Evolutionary conservation across 2,888 invertebrate species (phyloP).

Genomic region (Acronicta psi): DNA sequence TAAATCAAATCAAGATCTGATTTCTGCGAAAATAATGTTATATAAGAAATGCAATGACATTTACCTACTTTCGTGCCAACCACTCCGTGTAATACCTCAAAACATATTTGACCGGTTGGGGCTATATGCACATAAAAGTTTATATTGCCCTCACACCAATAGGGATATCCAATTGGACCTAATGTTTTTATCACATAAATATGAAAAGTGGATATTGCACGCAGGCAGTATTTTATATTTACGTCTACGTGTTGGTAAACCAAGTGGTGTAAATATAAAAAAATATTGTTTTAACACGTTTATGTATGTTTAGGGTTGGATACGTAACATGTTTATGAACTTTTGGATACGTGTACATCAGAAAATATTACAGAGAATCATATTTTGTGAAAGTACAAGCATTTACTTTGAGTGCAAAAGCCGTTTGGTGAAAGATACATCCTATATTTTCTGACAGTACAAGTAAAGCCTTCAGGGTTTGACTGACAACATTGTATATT

Average conservation of each 20-base stretch:
- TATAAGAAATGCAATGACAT: constrained; percentile 40
- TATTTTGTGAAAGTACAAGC: constrained; percentile 29
- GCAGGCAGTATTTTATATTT: constrained; percentile 56
- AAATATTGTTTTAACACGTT: constrained; percentile 51
- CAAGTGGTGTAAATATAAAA: constrained; percentile 49
- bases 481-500: background rate
- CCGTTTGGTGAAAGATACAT: background rate
- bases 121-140: constrained; percentile 48
- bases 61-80: constrained; percentile 23
- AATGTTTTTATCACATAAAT: constrained; percentile 61
- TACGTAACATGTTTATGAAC: constrained; percentile 48
- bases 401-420: constrained; percentile 13
- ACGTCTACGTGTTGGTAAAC: constrained; percentile 45
- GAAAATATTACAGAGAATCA: constrained; percentile 38
- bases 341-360: constrained; percentile 38
- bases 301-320: constrained; percentile 36
- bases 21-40: constrained; percentile 11
- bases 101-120: constrained; percentile 36
- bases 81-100: constrained; percentile 45
- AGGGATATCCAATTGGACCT: constrained; percentile 57
- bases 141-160: constrained; percentile 49
- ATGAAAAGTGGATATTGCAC: constrained; percentile 55
- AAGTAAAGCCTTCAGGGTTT: background rate
- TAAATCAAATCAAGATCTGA: constrained; percentile 34
- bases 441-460: constrained; percentile 1